Conservation (phyloP, 2,888 invertebrate genomes). For the Volucella bombylans region DNA sequence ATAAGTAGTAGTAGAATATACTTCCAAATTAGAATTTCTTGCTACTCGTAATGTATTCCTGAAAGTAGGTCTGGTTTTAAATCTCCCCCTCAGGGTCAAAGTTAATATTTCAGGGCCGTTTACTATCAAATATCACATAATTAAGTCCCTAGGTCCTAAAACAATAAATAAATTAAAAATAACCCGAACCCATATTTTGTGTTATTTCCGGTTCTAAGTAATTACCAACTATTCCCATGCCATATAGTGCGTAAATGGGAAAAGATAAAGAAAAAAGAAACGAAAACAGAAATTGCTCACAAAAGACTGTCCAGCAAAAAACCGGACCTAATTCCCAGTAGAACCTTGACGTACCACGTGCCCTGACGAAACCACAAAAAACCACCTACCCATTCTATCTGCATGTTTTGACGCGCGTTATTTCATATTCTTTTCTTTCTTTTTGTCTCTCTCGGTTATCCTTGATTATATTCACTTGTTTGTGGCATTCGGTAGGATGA, state of each 20-base stretch:
- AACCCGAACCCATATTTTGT: too few species aligned
- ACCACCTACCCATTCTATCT: background rate
- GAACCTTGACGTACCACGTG: constrained; percentile 30
- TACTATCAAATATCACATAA: too few species aligned
- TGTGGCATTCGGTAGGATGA: constrained; percentile 28
- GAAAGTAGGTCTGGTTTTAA: too few species aligned
- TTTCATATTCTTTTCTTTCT: background rate
- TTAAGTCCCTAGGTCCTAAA: too few species aligned
- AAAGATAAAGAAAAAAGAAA: background rate
- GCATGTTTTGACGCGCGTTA: too few species aligned
- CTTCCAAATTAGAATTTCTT: too few species aligned
- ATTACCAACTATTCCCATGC: constrained; percentile 17
- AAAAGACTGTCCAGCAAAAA: background rate
- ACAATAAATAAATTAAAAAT: too few species aligned
- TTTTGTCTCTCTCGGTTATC: constrained; percentile 25
- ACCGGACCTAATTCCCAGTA: constrained; percentile 12
- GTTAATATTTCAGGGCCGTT: too few species aligned
- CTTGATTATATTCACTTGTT: constrained; percentile 58
- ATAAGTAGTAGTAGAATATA: too few species aligned
- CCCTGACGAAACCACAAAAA: constrained; percentile 27
- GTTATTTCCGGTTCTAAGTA: background rate
- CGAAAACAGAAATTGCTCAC: background rate
- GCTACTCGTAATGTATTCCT: too few species aligned
- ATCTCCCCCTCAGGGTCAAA: too few species aligned
- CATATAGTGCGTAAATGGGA: background rate